These are phyloP conservation scores for Drosophila leontia DNA, from an alignment of 1,140 invertebrate species.

Conservation along the genomic window DNA sequence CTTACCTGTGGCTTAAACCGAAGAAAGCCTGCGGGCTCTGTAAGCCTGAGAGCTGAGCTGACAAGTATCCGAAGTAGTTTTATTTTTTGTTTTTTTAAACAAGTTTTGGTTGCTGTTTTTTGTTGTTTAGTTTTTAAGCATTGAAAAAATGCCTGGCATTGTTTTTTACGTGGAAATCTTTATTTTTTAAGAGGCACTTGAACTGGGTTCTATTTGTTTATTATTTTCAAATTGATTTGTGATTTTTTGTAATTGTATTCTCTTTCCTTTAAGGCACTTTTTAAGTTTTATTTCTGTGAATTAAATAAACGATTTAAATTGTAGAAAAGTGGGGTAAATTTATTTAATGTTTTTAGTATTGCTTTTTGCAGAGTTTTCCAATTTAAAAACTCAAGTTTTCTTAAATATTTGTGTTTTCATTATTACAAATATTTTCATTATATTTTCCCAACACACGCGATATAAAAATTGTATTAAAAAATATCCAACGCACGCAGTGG, in stretches of 20 bases:
- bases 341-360: background rate
- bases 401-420: background rate
- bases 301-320: background rate
- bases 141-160: conserved; percentile 25
- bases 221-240: conserved; percentile 1
- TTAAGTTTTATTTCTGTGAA: conserved; percentile 10
- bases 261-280: background rate
- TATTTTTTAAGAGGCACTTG: conserved; percentile 27
- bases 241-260: conserved; percentile 3
- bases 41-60: conserved; percentile 47
- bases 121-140: conserved; percentile 23
- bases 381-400: background rate
- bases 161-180: conserved; percentile 23
- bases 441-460: background rate
- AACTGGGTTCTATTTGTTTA: conserved; percentile 25
- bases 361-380: background rate
- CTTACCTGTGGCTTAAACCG: conserved; percentile 68
- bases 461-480: conserved; percentile 23
- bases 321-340: background rate
- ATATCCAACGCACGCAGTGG: conserved; percentile 27
- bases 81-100: conserved; percentile 34
- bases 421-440: background rate
- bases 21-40: conserved; percentile 56
- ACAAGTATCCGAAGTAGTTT: conserved; percentile 64
- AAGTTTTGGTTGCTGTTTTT: conserved; percentile 60